Percentiles rank a stretch among this genome's conserved stretches.
Conservation (phyloP, 2,888 invertebrate species). For the Melolontha melolontha region DNA sequence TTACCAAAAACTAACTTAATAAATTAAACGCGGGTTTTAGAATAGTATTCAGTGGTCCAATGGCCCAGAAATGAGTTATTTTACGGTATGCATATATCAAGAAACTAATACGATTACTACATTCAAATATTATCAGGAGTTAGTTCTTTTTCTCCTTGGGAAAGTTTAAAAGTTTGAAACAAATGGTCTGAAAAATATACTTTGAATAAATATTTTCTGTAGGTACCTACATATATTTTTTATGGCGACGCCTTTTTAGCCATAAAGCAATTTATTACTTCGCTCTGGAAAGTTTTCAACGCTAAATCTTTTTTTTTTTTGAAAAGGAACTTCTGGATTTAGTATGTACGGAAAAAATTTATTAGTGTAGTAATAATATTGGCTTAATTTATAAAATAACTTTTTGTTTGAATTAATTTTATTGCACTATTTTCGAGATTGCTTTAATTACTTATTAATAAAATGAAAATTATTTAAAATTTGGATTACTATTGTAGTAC, state of each 20-base stretch:
- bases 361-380: conserved; percentile 12
- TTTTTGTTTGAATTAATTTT: no score
- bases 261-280: conserved; percentile 26
- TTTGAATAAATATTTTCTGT: conserved; percentile 34
- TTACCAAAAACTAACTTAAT: neutral
- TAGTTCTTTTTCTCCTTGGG: no score
- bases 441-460: no score
- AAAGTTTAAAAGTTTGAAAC: neutral
- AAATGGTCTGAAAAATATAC: conserved; percentile 32
- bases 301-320: conserved; percentile 19
- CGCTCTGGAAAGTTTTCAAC: conserved; percentile 20
- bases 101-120: conserved; percentile 19
- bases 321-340: conserved; percentile 23
- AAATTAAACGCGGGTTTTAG: neutral
- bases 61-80: conserved; percentile 5
- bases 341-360: conserved; percentile 27
- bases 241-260: conserved; percentile 9
- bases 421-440: no score
- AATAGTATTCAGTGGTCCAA: no score
- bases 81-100: neutral
- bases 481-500: no score
- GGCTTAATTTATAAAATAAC: no score
- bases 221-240: conserved; percentile 12
- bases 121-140: no score
- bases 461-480: no score